phyloP scores from a whole-genome alignment of 2,113 vertebrate genomes.

The Pachycephala philippinensis region DNA sequence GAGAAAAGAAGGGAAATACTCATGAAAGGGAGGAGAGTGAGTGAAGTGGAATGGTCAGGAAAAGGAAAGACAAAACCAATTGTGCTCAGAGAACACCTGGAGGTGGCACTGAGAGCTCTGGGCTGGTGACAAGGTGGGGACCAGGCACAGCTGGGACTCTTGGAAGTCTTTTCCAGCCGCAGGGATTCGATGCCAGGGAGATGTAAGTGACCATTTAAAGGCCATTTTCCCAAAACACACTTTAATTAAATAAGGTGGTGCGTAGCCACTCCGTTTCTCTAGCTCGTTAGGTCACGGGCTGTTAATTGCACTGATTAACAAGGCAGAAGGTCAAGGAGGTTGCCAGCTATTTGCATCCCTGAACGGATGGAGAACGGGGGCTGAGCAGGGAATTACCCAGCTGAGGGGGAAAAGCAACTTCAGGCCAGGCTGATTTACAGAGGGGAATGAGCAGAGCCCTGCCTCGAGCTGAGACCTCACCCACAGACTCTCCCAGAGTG shows the following conservation, averaged over 20 bases:
- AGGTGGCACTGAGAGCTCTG: not conserved
- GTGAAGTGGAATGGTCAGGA: not conserved
- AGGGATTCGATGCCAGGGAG: not conserved
- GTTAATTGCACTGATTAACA: not conserved
- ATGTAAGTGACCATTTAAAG: accelerated
- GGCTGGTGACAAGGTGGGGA: not conserved
- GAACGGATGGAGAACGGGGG: not conserved
- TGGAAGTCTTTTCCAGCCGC: not conserved
- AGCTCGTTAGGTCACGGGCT: not conserved
- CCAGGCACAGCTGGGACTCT: accelerated
- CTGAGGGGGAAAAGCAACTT: not conserved
- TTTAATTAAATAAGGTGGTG: not conserved
- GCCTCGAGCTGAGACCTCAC: not conserved
- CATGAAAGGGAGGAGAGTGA: not conserved
- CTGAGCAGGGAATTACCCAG: not conserved
- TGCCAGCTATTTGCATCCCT: not conserved
- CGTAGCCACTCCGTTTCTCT: not conserved
- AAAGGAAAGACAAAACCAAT: not conserved
- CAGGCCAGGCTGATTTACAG: not conserved
- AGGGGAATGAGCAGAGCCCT: not conserved
- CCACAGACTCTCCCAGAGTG: not conserved
- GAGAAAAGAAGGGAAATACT: not conserved
- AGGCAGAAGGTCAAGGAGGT: not conserved
- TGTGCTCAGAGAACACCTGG: not conserved
- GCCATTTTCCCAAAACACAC: not conserved